Evolutionary conservation across 1,140 invertebrate genomes (phyloP).

Genomic region (Watersipora subatra): DNA sequence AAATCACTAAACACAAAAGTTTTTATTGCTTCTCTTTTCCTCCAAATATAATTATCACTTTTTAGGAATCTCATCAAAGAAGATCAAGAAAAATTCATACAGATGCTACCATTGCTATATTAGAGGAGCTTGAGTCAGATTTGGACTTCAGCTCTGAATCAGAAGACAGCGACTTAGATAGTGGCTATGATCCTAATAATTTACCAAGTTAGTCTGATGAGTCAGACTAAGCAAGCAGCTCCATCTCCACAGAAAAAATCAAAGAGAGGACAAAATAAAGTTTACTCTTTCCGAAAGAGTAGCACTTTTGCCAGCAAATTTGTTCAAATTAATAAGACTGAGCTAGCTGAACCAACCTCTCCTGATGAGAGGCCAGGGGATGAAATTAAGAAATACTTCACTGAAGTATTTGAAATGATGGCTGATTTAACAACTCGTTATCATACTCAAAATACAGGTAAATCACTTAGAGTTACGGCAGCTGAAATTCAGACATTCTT

Average conservation of each 20-base stretch:
- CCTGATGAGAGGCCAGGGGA: background rate
- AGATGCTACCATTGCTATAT: background rate
- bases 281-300: background rate
- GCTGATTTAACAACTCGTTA: background rate
- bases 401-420: conserved; percentile 3
- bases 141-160: background rate
- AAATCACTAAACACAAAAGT: too few relatives aligned
- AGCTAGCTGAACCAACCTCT: background rate
- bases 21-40: too few relatives aligned
- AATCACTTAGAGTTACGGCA: background rate
- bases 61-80: background rate
- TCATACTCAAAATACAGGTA: background rate
- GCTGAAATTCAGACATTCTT: conserved; percentile 18
- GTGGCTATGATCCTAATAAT: background rate
- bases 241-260: background rate
- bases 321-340: background rate
- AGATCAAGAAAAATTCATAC: background rate
- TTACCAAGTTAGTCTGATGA: background rate
- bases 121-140: background rate
- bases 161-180: background rate
- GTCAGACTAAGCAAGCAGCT: background rate
- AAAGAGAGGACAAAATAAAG: background rate
- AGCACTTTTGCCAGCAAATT: background rate
- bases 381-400: background rate
- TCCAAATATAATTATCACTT: too few relatives aligned